phyloP scores from a whole-genome alignment of 2,797 vertebrate genomes.

The Phrynocephalus forsythii region DNA sequence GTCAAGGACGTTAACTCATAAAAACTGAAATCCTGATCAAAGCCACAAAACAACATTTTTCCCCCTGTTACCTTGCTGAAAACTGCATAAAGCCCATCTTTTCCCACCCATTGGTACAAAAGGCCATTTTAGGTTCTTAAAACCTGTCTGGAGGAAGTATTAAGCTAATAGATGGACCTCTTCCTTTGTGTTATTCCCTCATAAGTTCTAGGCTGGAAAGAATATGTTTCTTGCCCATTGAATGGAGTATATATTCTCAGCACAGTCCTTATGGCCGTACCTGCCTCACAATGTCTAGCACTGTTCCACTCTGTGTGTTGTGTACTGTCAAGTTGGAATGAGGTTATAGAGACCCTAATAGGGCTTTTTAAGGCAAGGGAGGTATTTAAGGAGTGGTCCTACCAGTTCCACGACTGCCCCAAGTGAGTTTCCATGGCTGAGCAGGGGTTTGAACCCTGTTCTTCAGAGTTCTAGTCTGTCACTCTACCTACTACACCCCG shows the following conservation, averaged over 20 bases:
- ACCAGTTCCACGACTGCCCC: no score
- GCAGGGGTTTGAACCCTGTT: no score
- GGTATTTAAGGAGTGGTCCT: no score
- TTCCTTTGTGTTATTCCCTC: neutral
- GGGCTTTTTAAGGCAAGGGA: no score
- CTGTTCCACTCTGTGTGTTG: no score
- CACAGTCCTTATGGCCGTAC: no score
- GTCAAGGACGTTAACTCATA: neutral
- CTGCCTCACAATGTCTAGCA: no score
- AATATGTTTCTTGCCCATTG: neutral
- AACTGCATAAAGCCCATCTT: neutral
- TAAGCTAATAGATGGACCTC: neutral
- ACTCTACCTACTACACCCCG: no score
- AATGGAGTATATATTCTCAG: neutral
- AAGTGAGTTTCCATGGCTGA: no score
- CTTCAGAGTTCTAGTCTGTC: neutral
- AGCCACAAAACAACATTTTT: neutral
- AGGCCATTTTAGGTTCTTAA: neutral
- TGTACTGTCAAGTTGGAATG: no score
- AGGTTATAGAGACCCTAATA: no score
- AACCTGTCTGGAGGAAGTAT: neutral
- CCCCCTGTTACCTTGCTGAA: neutral
- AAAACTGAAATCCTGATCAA: neutral
- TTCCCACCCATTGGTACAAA: neutral
- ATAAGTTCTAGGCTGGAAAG: neutral